Percentiles rank a stretch among this genome's conserved stretches.
phyloP scores from a whole-genome alignment of 2,888 invertebrate genomes.

The Microctonus hyperodae region DNA sequence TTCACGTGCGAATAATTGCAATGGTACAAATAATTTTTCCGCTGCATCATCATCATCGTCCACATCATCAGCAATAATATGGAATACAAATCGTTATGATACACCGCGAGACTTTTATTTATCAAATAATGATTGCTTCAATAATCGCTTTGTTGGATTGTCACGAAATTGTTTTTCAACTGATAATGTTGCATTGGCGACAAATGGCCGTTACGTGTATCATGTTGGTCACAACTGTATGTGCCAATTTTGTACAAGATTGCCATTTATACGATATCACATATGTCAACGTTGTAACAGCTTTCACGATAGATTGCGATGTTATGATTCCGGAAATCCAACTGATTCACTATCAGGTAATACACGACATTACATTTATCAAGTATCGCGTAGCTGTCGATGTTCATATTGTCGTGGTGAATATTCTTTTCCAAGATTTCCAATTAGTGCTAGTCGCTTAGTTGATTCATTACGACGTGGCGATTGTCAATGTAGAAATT shows the following conservation, averaged over 20 bases:
- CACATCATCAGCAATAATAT: constrained; percentile 39
- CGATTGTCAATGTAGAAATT: constrained; percentile 53
- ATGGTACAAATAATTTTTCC: constrained; percentile 39
- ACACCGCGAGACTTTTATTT: constrained; percentile 49
- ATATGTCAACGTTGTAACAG: constrained; percentile 54
- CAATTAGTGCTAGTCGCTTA: constrained; percentile 46
- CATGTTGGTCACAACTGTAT: constrained; percentile 51
- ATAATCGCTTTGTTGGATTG: constrained; percentile 46
- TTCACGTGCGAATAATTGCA: constrained; percentile 36
- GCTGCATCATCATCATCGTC: background rate
- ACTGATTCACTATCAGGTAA: constrained; percentile 37
- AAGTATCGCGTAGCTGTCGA: constrained; percentile 53
- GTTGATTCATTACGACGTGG: constrained; percentile 45
- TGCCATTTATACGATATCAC: constrained; percentile 46
- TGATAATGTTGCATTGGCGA: constrained; percentile 57
- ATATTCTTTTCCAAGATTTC: constrained; percentile 50
- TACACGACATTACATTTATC: constrained; percentile 57
- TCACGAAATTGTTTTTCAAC: constrained; percentile 59
- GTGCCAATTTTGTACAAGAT: constrained; percentile 50
- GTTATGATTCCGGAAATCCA: constrained; percentile 42
- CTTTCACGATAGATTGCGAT: constrained; percentile 52
- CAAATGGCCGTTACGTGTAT: constrained; percentile 50
- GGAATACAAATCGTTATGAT: constrained; percentile 47
- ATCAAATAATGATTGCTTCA: constrained; percentile 51
- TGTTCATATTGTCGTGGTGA: constrained; percentile 56